Evolutionary conservation across 2,888 invertebrate genomes (phyloP).

Genomic region (Trisateles emortualis): DNA sequence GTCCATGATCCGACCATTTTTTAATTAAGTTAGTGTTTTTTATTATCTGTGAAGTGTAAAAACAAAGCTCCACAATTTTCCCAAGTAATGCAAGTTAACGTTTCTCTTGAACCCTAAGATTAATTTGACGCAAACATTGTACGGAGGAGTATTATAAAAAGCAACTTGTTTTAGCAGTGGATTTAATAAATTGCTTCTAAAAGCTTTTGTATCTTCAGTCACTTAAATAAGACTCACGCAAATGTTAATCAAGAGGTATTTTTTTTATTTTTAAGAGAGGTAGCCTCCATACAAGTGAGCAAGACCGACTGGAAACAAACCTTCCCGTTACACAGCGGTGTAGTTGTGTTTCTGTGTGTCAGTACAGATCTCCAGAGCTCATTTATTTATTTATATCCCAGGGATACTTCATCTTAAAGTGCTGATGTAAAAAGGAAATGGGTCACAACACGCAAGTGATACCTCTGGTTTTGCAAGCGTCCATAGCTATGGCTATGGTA

Average conservation of each 20-base stretch:
- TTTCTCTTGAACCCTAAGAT: conserved; percentile 28
- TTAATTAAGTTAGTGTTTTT: conserved; percentile 55
- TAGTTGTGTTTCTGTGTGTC: too few relatives aligned
- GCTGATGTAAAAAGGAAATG: too few relatives aligned
- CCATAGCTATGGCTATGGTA: too few relatives aligned
- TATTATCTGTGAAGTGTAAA: conserved; percentile 45
- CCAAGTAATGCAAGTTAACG: conserved; percentile 28
- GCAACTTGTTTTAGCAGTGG: background rate
- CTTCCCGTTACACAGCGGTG: too few relatives aligned
- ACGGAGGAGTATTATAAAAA: conserved; percentile 3
- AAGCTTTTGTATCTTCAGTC: background rate
- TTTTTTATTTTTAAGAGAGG: too few relatives aligned
- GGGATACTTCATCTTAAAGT: too few relatives aligned
- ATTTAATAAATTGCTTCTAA: background rate
- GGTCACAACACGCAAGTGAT: too few relatives aligned
- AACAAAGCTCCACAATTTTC: conserved; percentile 23
- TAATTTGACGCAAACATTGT: conserved; percentile 22
- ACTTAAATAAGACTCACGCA: background rate
- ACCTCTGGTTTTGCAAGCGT: too few relatives aligned
- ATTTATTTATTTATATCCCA: too few relatives aligned
- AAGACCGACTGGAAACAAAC: too few relatives aligned
- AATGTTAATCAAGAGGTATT: background rate
- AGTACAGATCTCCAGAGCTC: too few relatives aligned
- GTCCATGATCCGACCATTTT: conserved; percentile 44
- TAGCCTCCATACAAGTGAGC: too few relatives aligned